Conservation (phyloP, 2,888 invertebrate species). For the Chirona hameri region DNA sequence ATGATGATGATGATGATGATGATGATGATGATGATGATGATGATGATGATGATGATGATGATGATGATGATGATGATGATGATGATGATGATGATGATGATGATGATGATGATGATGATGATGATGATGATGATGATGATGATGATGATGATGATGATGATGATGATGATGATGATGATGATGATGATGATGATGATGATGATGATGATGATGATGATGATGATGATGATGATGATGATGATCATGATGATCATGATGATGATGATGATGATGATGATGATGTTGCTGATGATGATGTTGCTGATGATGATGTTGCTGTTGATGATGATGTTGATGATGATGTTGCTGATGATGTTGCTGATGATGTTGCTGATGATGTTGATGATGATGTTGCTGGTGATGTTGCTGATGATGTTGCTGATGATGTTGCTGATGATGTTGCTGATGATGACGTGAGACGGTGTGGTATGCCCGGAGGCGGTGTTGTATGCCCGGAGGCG, state of each 20-base stretch:
- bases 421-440: too few species aligned
- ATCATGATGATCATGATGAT: not conserved
- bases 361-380: too few species aligned
- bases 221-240: slow-evolving; percentile 11
- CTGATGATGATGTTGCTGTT: too few species aligned
- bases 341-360: too few species aligned
- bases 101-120: slow-evolving; percentile 22
- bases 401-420: too few species aligned
- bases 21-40: slow-evolving; percentile 22
- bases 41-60: slow-evolving; percentile 22
- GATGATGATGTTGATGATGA: too few species aligned
- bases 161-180: slow-evolving; percentile 22
- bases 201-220: slow-evolving; percentile 22
- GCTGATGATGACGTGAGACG: too few species aligned
- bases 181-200: slow-evolving; percentile 22
- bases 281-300: too few species aligned
- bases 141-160: slow-evolving; percentile 22
- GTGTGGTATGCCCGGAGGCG: too few species aligned
- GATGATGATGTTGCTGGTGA: too few species aligned
- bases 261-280: too few species aligned
- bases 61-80: slow-evolving; percentile 22
- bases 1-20: slow-evolving; percentile 22
- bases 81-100: slow-evolving; percentile 22
- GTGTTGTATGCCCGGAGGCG: too few species aligned
- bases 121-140: slow-evolving; percentile 22